Conservation (phyloP, 2,797 vertebrate genomes). For the Poeciliopsis turneri region DNA sequence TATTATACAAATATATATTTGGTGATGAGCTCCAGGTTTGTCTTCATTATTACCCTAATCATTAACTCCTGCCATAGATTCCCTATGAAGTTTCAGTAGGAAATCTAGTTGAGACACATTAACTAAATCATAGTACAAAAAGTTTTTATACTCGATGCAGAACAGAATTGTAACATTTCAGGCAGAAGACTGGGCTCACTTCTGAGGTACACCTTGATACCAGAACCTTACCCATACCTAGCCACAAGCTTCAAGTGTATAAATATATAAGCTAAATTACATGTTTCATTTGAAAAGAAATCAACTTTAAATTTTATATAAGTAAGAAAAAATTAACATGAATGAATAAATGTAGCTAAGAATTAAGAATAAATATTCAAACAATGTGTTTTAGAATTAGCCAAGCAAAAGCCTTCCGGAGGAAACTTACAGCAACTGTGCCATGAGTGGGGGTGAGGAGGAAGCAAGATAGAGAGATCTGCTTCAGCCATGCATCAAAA, state of each 20-base stretch:
- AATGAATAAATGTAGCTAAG: neutral
- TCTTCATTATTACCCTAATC: neutral
- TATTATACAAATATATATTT: neutral
- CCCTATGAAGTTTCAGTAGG: neutral
- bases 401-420: constrained; percentile 38
- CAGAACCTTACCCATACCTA: neutral
- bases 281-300: neutral
- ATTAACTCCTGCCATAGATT: neutral
- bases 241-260: neutral
- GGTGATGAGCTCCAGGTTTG: neutral
- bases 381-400: neutral
- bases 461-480: constrained; percentile 30
- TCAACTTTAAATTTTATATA: neutral
- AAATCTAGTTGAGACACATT: neutral
- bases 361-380: neutral
- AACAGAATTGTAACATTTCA: neutral
- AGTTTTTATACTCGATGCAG: neutral
- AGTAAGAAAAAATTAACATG: neutral
- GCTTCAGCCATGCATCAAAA: constrained; percentile 47
- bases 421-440: constrained; percentile 30
- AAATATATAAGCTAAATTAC: neutral
- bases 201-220: neutral
- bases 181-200: neutral
- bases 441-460: constrained; percentile 6
- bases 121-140: neutral